Conservation (phyloP, 2,113 vertebrate genomes). For the Noturus placidus region DNA sequence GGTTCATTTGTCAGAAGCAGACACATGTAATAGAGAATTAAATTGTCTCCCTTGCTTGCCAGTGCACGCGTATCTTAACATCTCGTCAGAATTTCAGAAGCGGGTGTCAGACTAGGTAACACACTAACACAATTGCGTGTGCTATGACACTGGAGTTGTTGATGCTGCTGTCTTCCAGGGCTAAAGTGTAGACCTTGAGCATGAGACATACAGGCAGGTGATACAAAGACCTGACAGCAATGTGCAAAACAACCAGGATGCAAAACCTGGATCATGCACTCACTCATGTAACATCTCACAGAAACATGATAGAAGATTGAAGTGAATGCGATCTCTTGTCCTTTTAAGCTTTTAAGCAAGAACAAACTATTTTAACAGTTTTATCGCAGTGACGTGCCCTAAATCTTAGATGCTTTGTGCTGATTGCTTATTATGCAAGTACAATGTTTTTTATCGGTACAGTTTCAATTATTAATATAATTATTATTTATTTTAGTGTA, state of each 20-base stretch:
- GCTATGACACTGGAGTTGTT: background rate
- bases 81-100: constrained; percentile 19
- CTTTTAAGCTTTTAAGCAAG: background rate
- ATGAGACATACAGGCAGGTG: constrained; percentile 24
- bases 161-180: background rate
- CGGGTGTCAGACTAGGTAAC: constrained; percentile 7
- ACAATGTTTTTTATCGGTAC: background rate
- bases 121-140: background rate
- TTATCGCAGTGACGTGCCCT: background rate
- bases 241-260: background rate
- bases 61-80: background rate
- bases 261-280: background rate
- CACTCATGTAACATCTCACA: background rate
- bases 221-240: constrained; percentile 6
- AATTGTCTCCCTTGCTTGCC: constrained; percentile 11
- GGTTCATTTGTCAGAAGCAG: constrained; percentile 33
- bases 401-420: background rate
- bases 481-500: background rate
- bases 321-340: background rate
- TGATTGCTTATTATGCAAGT: background rate
- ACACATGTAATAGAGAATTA: constrained; percentile 12
- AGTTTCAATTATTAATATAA: background rate
- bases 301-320: background rate
- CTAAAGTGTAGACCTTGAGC: constrained; percentile 11
- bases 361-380: background rate